Evolutionary conservation across 2,888 invertebrate species (phyloP), one percentile per base, ranked within the genome.

Genomic region (Eupithecia dodoneata): DNA sequence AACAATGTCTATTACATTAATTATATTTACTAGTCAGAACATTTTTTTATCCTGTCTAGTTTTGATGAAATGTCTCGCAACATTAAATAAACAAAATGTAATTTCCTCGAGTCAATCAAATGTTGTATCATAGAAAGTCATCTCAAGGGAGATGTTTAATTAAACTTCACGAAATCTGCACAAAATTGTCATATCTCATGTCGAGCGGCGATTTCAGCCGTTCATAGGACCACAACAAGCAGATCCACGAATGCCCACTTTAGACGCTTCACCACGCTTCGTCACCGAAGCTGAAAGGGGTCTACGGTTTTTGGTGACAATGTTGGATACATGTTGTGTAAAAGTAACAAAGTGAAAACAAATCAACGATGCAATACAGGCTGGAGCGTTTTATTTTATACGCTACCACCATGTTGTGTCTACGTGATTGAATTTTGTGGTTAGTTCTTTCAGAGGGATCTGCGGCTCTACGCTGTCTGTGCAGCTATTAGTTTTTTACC

Each of bases 341-440:
- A 84, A 88, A 87, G 87, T 86, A 90, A 88, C 90, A 89, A 89
- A 90, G 87, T 88, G 88, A 90, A 92, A 93, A 92, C 92, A 92
- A 93, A 93, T 93, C 92, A 90, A 90, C 90, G 91, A 89, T 90
- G 90, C 90, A 86, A 87, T 88, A 84, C 87, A 86, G 88, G 84
- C 87, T 86, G 89, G 83, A 86, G 87, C 88, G 88, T 91, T 94
- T 93, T 93, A 92, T 93, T 93, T 94, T 91, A 91, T 93, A 92
- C 93, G 89, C 88, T 87, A 30, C 63, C 55, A 55, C 55, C 63
- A 63, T 30, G 63, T 30, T 63, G 59, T 63, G 63, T 30, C 63
- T 63, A 88, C 89, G 91, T 93, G 93, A 94, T 94, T 93, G 93
- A 94, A 93, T 94, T 93, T 90, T 91, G 93, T 90, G 93, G 93